These are phyloP conservation scores for Diplazon laetatorius DNA, from an alignment of 2,888 invertebrate species.

Conservation along the genomic window DNA sequence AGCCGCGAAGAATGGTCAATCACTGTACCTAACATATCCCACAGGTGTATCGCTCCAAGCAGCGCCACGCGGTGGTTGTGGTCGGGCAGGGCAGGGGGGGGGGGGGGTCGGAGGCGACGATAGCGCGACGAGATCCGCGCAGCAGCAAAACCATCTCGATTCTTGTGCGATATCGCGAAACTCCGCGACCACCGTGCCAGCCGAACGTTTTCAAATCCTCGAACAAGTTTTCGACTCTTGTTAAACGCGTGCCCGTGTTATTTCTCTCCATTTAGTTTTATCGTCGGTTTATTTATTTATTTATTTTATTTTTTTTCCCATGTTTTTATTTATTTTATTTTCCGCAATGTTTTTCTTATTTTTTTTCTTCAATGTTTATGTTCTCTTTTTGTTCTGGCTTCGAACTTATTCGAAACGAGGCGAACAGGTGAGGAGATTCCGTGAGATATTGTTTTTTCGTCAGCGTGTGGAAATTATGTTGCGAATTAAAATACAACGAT, in stretches of 20 bases:
- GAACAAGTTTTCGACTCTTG: conserved; percentile 63
- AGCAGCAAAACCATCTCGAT: conserved; percentile 51
- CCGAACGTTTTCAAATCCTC: conserved; percentile 62
- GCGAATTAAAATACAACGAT: not conserved
- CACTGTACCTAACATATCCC: conserved; percentile 7
- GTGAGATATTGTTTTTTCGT: conserved; percentile 11
- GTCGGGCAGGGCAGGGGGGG: no score
- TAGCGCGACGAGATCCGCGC: conserved; percentile 44
- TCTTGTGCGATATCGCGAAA: conserved; percentile 53
- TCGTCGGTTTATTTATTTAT: conserved; percentile 20
- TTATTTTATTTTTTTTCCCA: conserved; percentile 25
- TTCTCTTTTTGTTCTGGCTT: conserved; percentile 10
- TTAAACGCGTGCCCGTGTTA: conserved; percentile 62
- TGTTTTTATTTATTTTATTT: no score
- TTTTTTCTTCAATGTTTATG: no score
- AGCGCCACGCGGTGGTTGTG: no score
- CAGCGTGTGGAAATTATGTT: conserved; percentile 4
- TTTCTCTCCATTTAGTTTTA: conserved; percentile 57
- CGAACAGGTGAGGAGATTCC: conserved; percentile 25
- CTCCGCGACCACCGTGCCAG: conserved; percentile 62
- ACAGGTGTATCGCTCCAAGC: conserved; percentile 33
- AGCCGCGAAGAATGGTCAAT: conserved; percentile 16
- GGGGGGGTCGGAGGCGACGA: conserved; percentile 34
- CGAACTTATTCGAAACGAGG: conserved; percentile 5
- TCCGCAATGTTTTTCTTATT: no score